Conservation (phyloP, 53 echinoderm and acorn worm species). For the Hippasteria phrygiana region DNA sequence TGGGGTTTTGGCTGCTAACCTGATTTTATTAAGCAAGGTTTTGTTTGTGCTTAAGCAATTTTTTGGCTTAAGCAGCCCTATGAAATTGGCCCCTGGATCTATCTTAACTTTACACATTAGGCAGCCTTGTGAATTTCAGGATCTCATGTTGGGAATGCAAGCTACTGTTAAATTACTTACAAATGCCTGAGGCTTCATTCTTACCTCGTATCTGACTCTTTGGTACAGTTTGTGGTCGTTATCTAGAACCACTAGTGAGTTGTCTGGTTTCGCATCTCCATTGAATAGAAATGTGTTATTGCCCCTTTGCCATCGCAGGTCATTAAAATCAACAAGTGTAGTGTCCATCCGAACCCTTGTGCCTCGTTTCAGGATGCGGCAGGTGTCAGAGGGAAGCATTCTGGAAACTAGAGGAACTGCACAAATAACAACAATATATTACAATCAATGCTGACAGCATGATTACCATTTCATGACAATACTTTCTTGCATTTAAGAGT, state of each 20-base stretch:
- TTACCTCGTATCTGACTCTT: conserved; percentile 89
- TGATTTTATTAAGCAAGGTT: too few relatives aligned
- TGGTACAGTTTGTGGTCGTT: conserved; percentile 89
- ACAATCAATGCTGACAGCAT: neutral
- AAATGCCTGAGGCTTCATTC: neutral
- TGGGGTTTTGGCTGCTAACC: too few relatives aligned
- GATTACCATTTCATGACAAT: neutral
- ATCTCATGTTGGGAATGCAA: neutral
- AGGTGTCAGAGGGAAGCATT: conserved; percentile 92
- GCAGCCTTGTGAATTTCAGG: neutral
- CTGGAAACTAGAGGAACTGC: conserved; percentile 91
- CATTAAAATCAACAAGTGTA: conserved; percentile 89
- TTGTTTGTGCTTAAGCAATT: too few relatives aligned
- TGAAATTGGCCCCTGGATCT: too few relatives aligned
- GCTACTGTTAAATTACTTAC: neutral
- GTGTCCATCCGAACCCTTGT: conserved; percentile 87
- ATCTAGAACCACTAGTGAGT: conserved; percentile 87
- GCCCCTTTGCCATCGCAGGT: conserved; percentile 94
- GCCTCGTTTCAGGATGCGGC: conserved; percentile 90
- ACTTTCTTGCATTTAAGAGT: too few relatives aligned
- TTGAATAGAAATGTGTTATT: conserved; percentile 94
- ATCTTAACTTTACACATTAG: too few relatives aligned
- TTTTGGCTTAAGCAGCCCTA: too few relatives aligned
- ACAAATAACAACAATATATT: neutral
- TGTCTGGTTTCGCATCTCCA: conserved; percentile 79